These are phyloP conservation scores for Amblyopsis hoosieri DNA, from an alignment of 2,797 vertebrate genomes.

Conservation along the genomic window DNA sequence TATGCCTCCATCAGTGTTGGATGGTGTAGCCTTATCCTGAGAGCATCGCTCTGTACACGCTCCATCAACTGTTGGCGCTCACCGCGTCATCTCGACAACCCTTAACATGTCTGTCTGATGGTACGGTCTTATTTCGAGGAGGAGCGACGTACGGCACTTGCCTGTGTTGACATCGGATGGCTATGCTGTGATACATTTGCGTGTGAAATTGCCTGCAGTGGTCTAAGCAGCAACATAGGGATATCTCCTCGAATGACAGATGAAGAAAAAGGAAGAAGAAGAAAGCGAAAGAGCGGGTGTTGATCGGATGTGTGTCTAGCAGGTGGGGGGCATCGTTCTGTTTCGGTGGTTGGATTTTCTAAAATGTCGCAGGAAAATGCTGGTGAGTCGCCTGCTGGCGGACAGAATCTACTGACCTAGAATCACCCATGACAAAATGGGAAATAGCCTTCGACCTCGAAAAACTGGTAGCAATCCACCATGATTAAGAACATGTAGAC, in stretches of 20 bases:
- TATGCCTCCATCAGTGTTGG: background rate
- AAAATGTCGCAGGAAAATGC: conserved; percentile 56
- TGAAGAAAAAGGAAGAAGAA: conserved; percentile 24
- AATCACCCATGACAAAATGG: background rate
- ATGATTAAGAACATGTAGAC: background rate
- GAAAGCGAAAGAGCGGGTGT: conserved; percentile 12
- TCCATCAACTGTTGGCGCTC: conserved; percentile 39
- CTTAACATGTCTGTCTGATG: conserved; percentile 10
- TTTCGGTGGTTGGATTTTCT: conserved; percentile 64
- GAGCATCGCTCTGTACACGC: background rate
- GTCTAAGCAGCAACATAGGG: conserved; percentile 31
- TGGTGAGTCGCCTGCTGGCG: conserved; percentile 60
- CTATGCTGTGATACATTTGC: conserved; percentile 57
- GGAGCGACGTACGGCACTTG: conserved; percentile 36
- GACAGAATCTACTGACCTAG: background rate
- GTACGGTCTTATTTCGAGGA: conserved; percentile 4
- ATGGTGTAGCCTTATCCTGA: background rate
- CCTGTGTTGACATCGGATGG: conserved; percentile 51
- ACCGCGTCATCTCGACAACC: conserved; percentile 51
- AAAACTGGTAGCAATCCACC: background rate
- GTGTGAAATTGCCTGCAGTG: conserved; percentile 41
- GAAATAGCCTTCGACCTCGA: background rate
- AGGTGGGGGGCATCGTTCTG: conserved; percentile 49
- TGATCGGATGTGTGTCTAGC: conserved; percentile 41
- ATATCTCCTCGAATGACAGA: conserved; percentile 40